Conservation (phyloP, 2,797 vertebrate species). For the Jordanella pulchra region DNA sequence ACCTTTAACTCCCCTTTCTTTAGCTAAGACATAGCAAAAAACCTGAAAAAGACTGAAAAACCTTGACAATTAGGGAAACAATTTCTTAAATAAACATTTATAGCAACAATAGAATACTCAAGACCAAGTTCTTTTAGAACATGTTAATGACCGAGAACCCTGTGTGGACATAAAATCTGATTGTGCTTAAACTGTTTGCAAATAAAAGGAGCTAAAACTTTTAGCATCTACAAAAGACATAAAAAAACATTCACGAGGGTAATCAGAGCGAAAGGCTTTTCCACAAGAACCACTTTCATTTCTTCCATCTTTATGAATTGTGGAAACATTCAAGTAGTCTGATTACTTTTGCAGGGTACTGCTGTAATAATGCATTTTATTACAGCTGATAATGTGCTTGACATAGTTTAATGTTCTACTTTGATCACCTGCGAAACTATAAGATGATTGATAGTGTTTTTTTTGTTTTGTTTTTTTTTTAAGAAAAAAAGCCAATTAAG, state of each 20-base stretch:
- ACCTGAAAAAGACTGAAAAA: not conserved
- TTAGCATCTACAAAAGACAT: not conserved
- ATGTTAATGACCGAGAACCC: not conserved
- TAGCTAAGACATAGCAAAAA: not conserved
- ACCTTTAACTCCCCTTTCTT: too few species aligned
- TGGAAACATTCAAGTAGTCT: not conserved
- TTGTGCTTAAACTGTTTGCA: not conserved
- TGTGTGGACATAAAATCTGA: not conserved
- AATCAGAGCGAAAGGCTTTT: not conserved
- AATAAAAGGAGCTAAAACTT: not conserved
- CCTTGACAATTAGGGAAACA: not conserved
- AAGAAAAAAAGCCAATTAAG: constrained; percentile 47
- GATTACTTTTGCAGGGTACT: not conserved
- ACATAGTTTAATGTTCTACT: constrained; percentile 13
- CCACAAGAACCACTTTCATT: too few species aligned
- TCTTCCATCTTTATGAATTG: not conserved
- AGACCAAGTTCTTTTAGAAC: not conserved
- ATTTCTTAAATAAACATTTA: not conserved
- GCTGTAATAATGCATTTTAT: not conserved
- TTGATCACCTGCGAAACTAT: constrained; percentile 68
- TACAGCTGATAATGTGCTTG: not conserved
- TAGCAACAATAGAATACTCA: not conserved
- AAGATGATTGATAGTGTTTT: constrained; percentile 60
- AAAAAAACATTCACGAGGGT: not conserved
- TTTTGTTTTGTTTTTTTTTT: too few species aligned